Evolutionary conservation across 2,888 invertebrate species (phyloP).

Genomic region (Cataglyphis rosenhaueri): DNA sequence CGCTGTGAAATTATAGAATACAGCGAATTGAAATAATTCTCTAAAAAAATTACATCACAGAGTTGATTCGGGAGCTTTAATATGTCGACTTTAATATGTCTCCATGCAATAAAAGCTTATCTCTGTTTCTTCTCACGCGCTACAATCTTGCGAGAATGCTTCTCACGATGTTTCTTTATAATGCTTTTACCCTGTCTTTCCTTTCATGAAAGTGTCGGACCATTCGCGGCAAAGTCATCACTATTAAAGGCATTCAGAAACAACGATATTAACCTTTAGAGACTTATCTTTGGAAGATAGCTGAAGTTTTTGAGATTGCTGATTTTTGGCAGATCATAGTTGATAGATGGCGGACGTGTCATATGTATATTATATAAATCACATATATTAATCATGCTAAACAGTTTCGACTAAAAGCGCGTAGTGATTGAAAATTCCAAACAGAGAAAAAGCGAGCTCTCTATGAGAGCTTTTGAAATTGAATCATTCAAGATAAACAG

Average conservation of each 20-base stretch:
- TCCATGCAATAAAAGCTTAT: constrained; percentile 17
- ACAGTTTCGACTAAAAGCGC: constrained; percentile 2
- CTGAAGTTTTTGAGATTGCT: constrained; percentile 51
- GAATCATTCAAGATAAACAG: neutral
- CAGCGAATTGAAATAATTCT: neutral
- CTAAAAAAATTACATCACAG: neutral
- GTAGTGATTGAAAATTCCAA: constrained; percentile 23
- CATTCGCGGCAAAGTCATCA: constrained; percentile 10
- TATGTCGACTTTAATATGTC: constrained; percentile 17
- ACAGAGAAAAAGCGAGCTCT: neutral
- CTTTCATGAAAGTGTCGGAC: constrained; percentile 25
- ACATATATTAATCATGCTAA: constrained; percentile 23
- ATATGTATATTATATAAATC: neutral
- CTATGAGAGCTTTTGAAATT: neutral
- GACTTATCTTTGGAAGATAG: constrained; percentile 45
- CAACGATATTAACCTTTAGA: constrained; percentile 40
- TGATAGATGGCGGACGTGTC: constrained; percentile 52
- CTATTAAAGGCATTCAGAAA: constrained; percentile 40
- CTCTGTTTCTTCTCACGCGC: constrained; percentile 4
- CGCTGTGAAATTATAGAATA: neutral
- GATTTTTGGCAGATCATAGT: neutral
- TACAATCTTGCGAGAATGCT: constrained; percentile 14
- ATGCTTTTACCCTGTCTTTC: constrained; percentile 17
- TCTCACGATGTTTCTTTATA: constrained; percentile 24
- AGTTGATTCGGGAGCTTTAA: neutral